Conservation (phyloP, 2,113 vertebrate genomes). For the Centrocercus urophasianus region DNA sequence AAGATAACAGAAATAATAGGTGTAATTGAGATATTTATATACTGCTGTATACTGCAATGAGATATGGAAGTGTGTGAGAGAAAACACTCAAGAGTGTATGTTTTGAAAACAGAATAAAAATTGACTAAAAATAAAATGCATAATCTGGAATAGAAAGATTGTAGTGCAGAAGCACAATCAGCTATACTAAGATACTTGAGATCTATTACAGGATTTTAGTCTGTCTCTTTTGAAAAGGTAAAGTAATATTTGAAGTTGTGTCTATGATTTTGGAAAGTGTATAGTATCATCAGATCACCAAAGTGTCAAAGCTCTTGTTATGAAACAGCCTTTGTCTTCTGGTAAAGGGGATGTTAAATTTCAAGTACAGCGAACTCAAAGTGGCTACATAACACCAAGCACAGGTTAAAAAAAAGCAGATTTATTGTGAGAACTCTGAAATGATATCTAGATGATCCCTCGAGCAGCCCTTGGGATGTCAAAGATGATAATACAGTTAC, state of each 20-base stretch:
- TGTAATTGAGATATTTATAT: background rate
- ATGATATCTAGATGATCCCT: conserved; percentile 67
- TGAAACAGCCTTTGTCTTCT: conserved; percentile 22
- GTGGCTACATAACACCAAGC: conserved; percentile 54
- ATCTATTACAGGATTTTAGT: background rate
- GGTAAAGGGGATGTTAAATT: conserved; percentile 25
- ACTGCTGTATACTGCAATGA: background rate
- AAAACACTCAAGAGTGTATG: background rate
- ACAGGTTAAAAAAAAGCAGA: conserved; percentile 37
- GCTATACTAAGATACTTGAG: background rate
- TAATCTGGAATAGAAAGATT: background rate
- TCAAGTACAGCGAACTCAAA: conserved; percentile 46
- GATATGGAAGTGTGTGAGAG: background rate
- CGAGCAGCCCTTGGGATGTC: conserved; percentile 84
- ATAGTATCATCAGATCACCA: background rate
- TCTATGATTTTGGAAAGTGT: background rate
- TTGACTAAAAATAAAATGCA: background rate
- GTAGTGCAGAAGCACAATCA: background rate
- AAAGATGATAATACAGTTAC: conserved; percentile 94
- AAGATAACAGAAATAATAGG: background rate
- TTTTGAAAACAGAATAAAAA: background rate
- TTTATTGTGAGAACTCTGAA: conserved; percentile 67
- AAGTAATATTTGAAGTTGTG: background rate
- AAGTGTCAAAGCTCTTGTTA: background rate
- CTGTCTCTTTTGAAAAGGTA: background rate